Conservation (phyloP, 2,797 vertebrate species). For the Enteromius trimaculatus region DNA sequence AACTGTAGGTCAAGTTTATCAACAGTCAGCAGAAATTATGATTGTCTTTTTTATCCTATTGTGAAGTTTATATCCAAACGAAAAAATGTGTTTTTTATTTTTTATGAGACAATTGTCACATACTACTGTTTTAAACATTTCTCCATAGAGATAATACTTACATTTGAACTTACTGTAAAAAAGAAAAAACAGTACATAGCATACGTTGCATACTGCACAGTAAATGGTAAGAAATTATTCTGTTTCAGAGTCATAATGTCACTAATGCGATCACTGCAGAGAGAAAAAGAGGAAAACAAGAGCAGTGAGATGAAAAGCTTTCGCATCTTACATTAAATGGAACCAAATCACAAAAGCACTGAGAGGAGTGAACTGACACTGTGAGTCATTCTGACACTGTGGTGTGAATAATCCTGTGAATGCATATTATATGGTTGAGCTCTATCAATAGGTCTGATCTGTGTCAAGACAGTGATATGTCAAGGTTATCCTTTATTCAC, state of each 20-base stretch:
- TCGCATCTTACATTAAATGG: slow-evolving; percentile 10
- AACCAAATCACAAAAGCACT: slow-evolving; percentile 2
- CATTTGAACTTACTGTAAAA: too few relatives aligned
- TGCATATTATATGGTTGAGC: background rate
- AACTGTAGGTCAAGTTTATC: too few relatives aligned
- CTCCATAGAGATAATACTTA: too few relatives aligned
- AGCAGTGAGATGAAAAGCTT: background rate
- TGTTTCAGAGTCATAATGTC: too few relatives aligned
- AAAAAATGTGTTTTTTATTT: too few relatives aligned
- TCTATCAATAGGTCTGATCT: background rate
- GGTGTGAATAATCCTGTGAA: slow-evolving; percentile 6
- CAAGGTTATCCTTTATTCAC: slow-evolving; percentile 12
- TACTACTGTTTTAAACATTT: too few relatives aligned
- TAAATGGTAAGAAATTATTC: too few relatives aligned
- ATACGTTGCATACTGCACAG: too few relatives aligned
- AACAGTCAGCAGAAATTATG: background rate
- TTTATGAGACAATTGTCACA: too few relatives aligned
- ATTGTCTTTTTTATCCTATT: background rate
- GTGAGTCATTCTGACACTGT: slow-evolving; percentile 29
- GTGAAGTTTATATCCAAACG: too few relatives aligned
- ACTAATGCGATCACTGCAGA: background rate
- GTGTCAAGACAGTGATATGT: background rate
- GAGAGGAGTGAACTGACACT: slow-evolving; percentile 19
- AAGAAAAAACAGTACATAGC: too few relatives aligned
- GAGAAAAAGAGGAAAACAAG: background rate